Base-by-base conservation (phyloP, 2,797 vertebrate genomes). In the Gila robusta region DNA sequence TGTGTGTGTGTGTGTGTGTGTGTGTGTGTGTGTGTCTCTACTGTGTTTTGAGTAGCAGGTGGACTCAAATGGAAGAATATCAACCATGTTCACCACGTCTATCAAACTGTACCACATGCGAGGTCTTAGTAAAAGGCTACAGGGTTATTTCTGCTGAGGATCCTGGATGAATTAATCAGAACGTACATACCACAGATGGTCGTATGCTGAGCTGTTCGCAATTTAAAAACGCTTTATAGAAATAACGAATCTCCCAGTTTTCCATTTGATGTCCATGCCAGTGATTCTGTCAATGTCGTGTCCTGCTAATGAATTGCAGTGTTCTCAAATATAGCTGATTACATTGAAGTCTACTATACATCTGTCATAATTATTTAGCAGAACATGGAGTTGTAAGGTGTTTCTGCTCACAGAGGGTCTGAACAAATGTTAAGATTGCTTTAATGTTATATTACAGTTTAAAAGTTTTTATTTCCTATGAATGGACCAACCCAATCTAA, bases 21-120 rank as follows among this genome's bases (percentile, higher is more conserved):
- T 54, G 52, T 54, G 52, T 54, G 44, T 47, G 44, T 14, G 35
- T 88, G 74, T 69, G 49, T 69, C 67, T 88, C 52, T 35, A 80
- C 59, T 80, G 66, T 74, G 66, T 35, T 72, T 73, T 66, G 47
- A 85, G 83, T 79, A 84, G 83, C 81, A 87, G 86, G 86, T 87
- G 87, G 44, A 41, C 86, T 79, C 47, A 44, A n/a, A 77, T 17
- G 82, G 83, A 87, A 64, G 41, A 23, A 86, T 69, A 81, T 79
- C 59, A 64, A 66, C 32, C 47, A 16, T 79, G 62, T 77, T 47
- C 67, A 70, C 47, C 59, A 66, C 19, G 6, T 88, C 44, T 21
- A 41, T 71, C 73, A 47, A 37, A 71, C 84, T 82, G 54, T n/a
- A 76, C 67, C 66, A 10, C 73, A 70, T 62, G 69, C 59, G 3